Conservation (phyloP, 2,888 invertebrate genomes). For the Halictus quadricinctus region DNA sequence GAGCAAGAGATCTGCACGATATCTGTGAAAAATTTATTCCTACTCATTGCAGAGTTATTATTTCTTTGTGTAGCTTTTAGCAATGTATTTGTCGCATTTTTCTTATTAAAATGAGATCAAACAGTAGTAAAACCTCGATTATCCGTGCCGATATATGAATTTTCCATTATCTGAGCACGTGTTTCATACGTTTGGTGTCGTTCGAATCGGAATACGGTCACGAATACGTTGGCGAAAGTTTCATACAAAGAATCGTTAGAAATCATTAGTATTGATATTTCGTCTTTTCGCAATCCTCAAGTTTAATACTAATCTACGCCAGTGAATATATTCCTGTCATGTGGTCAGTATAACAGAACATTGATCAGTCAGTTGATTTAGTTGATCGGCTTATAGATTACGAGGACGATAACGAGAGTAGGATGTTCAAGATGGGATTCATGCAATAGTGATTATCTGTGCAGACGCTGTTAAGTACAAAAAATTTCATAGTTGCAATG, state of each 20-base stretch:
- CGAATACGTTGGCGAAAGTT: background rate
- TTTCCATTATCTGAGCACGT: too few species aligned
- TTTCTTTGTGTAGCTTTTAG: background rate
- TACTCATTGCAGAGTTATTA: background rate
- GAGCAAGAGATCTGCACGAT: background rate
- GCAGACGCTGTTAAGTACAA: background rate
- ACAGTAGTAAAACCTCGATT: background rate
- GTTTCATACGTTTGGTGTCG: too few species aligned
- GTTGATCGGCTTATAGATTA: background rate
- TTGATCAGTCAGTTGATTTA: background rate
- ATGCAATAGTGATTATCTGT: background rate
- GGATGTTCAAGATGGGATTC: background rate
- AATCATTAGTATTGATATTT: background rate
- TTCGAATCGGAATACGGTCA: too few species aligned
- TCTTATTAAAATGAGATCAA: background rate
- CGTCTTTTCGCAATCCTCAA: background rate
- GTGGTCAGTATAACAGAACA: background rate
- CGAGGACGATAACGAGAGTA: background rate
- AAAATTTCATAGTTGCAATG: background rate
- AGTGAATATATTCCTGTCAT: background rate
- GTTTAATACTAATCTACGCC: background rate
- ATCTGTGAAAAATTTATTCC: background rate
- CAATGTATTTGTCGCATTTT: background rate
- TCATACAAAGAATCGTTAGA: background rate
- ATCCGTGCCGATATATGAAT: too few species aligned